These are phyloP conservation scores for Anarhynchus alexandrinus DNA, from an alignment of 2,113 vertebrate species.

Conservation along the genomic window DNA sequence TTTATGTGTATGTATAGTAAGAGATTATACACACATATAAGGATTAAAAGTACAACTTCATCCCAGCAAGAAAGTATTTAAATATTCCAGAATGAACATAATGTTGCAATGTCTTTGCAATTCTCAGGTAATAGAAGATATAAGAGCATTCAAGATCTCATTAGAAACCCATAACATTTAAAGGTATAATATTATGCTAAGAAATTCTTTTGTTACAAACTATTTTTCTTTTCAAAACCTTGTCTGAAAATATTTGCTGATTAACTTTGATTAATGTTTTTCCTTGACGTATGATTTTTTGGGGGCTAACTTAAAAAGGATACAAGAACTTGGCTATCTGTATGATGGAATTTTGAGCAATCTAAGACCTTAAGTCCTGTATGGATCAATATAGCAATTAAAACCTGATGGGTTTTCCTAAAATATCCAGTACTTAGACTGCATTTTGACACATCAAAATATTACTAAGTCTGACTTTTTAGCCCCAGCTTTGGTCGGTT, in stretches of 20 bases:
- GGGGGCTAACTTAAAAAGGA: background rate
- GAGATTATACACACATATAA: background rate
- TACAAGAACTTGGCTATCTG: background rate
- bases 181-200: background rate
- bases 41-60: background rate
- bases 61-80: background rate
- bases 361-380: background rate
- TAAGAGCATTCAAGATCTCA: background rate
- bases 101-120: background rate
- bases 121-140: background rate
- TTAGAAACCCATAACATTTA: background rate
- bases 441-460: background rate
- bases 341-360: background rate
- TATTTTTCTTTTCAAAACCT: background rate
- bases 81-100: background rate
- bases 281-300: rapidly evolving
- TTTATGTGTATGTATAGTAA: background rate
- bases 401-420: background rate
- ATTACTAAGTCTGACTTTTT: background rate
- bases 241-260: background rate
- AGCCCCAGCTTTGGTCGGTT: background rate
- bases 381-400: background rate
- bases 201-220: background rate
- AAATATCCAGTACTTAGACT: background rate
- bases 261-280: background rate